Conservation (phyloP, 2,113 vertebrate genomes). For the Lota lota region DNA sequence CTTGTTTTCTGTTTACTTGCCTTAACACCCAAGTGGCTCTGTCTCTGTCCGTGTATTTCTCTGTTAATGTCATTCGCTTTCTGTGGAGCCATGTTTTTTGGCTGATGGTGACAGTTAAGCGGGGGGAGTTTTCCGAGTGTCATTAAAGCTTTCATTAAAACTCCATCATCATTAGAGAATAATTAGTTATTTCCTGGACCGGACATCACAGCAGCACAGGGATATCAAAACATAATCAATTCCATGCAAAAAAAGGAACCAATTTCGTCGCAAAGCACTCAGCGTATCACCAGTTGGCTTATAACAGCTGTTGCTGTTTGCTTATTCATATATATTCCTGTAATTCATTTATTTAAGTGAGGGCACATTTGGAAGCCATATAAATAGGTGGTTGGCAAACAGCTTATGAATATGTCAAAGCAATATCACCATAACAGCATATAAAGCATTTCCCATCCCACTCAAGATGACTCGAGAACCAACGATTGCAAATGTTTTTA, state of each 20-base stretch:
- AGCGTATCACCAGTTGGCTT: constrained; percentile 20
- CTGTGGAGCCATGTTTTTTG: constrained; percentile 20
- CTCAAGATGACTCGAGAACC: too few relatives aligned
- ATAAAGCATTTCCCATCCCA: too few relatives aligned
- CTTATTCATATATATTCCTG: too few relatives aligned
- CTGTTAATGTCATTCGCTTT: constrained; percentile 5
- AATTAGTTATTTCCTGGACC: constrained; percentile 61
- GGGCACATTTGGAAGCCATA: too few relatives aligned
- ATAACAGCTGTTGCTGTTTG: not conserved
- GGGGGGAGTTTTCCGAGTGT: constrained; percentile 44
- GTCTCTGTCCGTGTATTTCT: not conserved
- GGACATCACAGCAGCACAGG: constrained; percentile 44
- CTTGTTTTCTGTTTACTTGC: too few relatives aligned
- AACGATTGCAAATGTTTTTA: too few relatives aligned
- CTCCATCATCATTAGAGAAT: constrained; percentile 69
- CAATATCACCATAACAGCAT: too few relatives aligned
- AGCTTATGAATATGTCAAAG: too few relatives aligned
- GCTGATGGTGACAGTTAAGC: constrained; percentile 44
- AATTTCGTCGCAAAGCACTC: constrained; percentile 12
- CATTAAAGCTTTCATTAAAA: constrained; percentile 74
- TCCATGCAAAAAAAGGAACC: constrained; percentile 51
- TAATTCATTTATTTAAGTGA: not conserved
- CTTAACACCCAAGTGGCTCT: not conserved
- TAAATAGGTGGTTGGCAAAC: too few relatives aligned
- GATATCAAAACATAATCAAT: constrained; percentile 66